Conservation (phyloP, 2,888 invertebrate species). For the Cecidostiba fungosa region DNA sequence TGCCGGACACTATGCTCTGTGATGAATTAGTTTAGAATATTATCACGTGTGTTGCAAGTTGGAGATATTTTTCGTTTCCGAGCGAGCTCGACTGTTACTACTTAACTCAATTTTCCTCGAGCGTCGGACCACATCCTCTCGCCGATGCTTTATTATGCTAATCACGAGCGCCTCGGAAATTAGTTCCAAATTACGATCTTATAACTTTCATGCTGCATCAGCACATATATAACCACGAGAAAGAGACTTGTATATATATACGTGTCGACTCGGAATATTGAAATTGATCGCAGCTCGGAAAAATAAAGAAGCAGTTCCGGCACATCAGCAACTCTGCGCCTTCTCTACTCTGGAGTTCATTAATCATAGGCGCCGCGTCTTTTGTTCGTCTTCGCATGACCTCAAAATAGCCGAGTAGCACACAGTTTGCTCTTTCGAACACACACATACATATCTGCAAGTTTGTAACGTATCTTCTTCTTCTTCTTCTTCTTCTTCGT, state of each 20-base stretch:
- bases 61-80: background rate
- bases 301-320: background rate
- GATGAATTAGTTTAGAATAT: no score
- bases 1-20: no score
- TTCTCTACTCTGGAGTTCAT: conserved; percentile 34
- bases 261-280: conserved; percentile 48
- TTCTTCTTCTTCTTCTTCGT: background rate
- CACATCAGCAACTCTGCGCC: background rate
- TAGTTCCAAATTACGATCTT: no score
- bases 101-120: background rate
- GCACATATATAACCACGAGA: no score
- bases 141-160: no score
- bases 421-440: background rate
- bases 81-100: background rate
- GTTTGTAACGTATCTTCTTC: conserved; percentile 47
- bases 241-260: no score
- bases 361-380: conserved; percentile 42
- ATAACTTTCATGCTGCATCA: no score
- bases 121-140: no score
- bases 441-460: conserved; percentile 11
- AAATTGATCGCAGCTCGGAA: conserved; percentile 41
- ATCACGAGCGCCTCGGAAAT: no score
- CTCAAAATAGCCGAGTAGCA: conserved; percentile 26
- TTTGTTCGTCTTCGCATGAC: conserved; percentile 43
- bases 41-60: no score